These are phyloP conservation scores for Thysanoteuthis rhombus DNA, from an alignment of 2,888 invertebrate genomes.

Conservation along the genomic window DNA sequence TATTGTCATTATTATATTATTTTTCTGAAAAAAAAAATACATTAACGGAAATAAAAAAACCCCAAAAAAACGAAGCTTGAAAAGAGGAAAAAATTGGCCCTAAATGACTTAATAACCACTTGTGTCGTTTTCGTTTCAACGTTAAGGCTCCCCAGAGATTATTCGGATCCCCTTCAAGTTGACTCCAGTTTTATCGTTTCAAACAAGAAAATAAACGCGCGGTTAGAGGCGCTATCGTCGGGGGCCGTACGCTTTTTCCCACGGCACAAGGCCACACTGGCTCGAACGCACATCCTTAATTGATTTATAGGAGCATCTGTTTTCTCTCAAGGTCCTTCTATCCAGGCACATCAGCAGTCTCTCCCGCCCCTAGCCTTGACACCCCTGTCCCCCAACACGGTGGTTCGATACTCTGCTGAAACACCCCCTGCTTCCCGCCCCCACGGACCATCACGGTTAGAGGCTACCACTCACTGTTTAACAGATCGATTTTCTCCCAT, in stretches of 20 bases:
- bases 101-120: slow-evolving; percentile 12
- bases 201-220: slow-evolving; percentile 12
- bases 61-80: background rate
- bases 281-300: background rate
- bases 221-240: background rate
- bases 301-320: background rate
- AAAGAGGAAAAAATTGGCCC: background rate
- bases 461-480: background rate
- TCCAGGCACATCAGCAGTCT: background rate
- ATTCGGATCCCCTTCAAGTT: background rate
- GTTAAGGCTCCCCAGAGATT: background rate
- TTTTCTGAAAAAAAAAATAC: background rate
- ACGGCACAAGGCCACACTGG: background rate
- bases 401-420: background rate
- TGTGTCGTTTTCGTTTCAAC: background rate
- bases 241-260: background rate
- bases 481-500: background rate
- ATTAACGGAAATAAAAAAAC: background rate
- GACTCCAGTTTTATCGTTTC: background rate
- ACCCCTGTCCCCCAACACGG: background rate
- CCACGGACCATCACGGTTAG: background rate
- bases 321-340: background rate
- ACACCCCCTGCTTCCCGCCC: background rate
- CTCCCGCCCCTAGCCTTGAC: background rate
- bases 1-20: background rate